Percentiles rank a stretch among this genome's conserved stretches.
Conservation (phyloP, 53 echinoderm and acorn worm species). For the Holothuria scabra region DNA sequence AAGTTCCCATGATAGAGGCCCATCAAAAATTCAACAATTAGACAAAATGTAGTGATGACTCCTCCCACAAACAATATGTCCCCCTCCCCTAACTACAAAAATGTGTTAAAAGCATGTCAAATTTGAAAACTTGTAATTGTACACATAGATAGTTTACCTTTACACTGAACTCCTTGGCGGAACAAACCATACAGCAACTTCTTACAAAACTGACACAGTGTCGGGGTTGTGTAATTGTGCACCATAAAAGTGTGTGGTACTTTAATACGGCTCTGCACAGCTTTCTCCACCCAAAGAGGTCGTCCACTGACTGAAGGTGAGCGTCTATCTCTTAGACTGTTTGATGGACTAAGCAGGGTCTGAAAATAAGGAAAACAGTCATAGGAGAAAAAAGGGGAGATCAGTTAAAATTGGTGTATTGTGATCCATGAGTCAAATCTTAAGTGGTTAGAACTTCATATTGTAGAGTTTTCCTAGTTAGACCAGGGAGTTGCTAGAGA, state of each 20-base stretch:
- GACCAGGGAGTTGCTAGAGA: too few relatives aligned
- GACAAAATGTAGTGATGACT: too few relatives aligned
- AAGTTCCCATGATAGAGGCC: too few relatives aligned
- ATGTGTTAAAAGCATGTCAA: too few relatives aligned
- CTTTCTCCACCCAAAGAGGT: constrained; percentile 97
- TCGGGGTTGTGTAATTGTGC: constrained; percentile 99
- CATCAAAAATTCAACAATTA: too few relatives aligned
- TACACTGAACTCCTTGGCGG: constrained; percentile 97
- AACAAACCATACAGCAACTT: constrained; percentile 91
- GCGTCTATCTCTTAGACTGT: constrained; percentile 85
- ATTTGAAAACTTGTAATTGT: too few relatives aligned
- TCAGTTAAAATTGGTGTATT: background rate
- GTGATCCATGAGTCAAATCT: background rate
- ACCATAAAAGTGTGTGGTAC: constrained; percentile 99
- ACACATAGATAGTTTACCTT: constrained; percentile 63
- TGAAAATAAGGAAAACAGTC: constrained; percentile 1
- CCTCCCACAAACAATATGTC: too few relatives aligned
- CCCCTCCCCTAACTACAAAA: too few relatives aligned
- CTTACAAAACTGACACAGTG: constrained; percentile 96
- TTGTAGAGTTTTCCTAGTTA: too few relatives aligned
- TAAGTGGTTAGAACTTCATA: too few relatives aligned
- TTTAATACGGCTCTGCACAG: constrained; percentile 96
- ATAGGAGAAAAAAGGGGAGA: background rate
- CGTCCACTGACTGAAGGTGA: constrained; percentile 97
- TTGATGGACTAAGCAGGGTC: constrained; percentile 67